Conservation (phyloP, 2,113 vertebrate species). For the Sebastes fasciatus region DNA sequence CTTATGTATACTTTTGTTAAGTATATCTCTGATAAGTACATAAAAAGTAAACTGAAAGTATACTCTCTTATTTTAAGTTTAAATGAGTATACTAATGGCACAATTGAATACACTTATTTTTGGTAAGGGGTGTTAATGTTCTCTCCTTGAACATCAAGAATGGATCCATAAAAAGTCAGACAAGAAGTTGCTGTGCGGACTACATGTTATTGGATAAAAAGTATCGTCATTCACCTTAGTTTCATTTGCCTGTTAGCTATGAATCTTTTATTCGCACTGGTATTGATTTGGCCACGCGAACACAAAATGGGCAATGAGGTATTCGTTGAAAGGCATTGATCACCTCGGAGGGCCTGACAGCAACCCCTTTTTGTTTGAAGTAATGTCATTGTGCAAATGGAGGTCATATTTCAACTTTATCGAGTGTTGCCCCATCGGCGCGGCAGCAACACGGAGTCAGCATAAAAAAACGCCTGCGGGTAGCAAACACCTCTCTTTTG, state of each 20-base stretch:
- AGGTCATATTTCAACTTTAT: conserved; percentile 81
- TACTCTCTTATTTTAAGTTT: too few relatives aligned
- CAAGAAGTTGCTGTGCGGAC: background rate
- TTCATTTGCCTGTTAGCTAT: conserved; percentile 48
- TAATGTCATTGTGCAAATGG: conserved; percentile 71
- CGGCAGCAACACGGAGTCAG: conserved; percentile 69
- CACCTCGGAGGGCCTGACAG: conserved; percentile 66
- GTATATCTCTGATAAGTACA: too few relatives aligned
- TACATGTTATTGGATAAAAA: conserved; percentile 29
- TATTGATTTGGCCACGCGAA: conserved; percentile 75
- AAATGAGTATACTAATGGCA: too few relatives aligned
- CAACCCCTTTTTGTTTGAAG: conserved; percentile 56
- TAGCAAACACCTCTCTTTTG: conserved; percentile 65
- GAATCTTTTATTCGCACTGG: conserved; percentile 41
- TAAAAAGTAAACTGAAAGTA: too few relatives aligned
- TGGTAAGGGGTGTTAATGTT: background rate
- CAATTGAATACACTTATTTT: too few relatives aligned
- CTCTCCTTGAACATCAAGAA: background rate
- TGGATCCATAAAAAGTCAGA: conserved; percentile 4
- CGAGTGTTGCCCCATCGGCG: conserved; percentile 56
- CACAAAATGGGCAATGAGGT: conserved; percentile 58
- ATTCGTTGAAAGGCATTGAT: conserved; percentile 73
- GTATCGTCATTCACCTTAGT: conserved; percentile 27
- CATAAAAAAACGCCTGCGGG: conserved; percentile 66
- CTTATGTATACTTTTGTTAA: too few relatives aligned